Percentiles rank a stretch among this genome's conserved stretches.
These are phyloP conservation scores for Ochropacha duplaris DNA, from an alignment of 2,888 invertebrate genomes.

Conservation along the genomic window DNA sequence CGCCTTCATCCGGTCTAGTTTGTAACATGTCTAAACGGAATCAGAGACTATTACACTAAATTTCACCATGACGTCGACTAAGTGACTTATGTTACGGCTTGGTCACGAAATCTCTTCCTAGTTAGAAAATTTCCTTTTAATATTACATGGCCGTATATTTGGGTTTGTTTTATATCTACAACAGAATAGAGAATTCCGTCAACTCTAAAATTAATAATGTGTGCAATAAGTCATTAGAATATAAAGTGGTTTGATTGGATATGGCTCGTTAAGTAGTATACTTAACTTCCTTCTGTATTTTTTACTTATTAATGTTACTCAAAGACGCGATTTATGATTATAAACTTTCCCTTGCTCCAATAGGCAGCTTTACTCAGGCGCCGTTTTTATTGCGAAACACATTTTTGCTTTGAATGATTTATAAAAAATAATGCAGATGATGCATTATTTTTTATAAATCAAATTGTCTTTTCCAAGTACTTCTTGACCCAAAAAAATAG, in stretches of 20 bases:
- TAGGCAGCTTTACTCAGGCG: not conserved
- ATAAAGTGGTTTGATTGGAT: not conserved
- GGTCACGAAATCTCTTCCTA: conserved; percentile 42
- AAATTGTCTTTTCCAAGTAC: no score
- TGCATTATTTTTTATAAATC: no score
- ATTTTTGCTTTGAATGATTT: no score
- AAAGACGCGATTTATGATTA: not conserved
- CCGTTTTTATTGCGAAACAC: no score
- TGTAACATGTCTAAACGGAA: conserved; percentile 7
- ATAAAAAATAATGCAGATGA: not conserved
- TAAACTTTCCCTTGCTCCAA: not conserved
- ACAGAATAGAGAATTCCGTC: not conserved
- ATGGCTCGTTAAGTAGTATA: not conserved
- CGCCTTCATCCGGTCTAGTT: conserved; percentile 12
- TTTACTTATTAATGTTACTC: not conserved
- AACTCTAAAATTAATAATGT: not conserved
- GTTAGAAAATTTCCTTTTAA: conserved; percentile 13
- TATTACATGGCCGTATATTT: not conserved
- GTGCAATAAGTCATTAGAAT: not conserved
- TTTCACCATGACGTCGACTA: conserved; percentile 39
- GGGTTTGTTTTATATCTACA: not conserved
- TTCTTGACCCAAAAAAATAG: no score
- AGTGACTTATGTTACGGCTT: conserved; percentile 41
- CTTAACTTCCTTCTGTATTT: not conserved
- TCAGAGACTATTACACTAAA: conserved; percentile 38